Evolutionary conservation across 2,113 vertebrate genomes (phyloP), one percentile per base, ranked within the genome.

Genomic region (Ailuropoda melanoleuca): DNA sequence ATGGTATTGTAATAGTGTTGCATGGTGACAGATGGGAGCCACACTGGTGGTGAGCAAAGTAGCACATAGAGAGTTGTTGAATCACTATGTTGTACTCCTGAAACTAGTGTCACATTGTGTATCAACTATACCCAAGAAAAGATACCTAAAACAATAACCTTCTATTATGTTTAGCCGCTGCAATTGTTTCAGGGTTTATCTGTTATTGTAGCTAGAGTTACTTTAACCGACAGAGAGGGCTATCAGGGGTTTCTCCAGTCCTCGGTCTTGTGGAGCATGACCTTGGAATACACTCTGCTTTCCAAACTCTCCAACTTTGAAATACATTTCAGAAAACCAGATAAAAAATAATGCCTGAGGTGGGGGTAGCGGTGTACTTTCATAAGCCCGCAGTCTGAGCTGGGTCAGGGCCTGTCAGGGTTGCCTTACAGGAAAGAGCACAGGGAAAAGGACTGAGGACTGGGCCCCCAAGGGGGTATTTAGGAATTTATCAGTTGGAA

Each of bases 241-340:
- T 94, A 68, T 39, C 34, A n/a, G 24, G 68, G 55, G 72, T 83
- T 84, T 95, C 75, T 77, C 26, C 48, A 88, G 26, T 72, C 74
- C 87, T 87, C 70, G 83, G 34, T 74, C 43, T 80, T 60, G 58
- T 84, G 55, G 53, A 94, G 9, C 77, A 56, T 77, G 53, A 93
- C 77, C 53, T 92, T 92, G 74, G 66, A 90, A 93, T 88, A 82
- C 14, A 23, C 48, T 90, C 48, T 60, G 50, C 55, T 90, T 92
- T 96, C 66, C 34, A 95, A 96, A 94, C 17, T 39, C 64, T 88
- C 34, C 26, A 83, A 89, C 60, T 93, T 80, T 91, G 96, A 96
- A 89, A 95, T 66, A 43, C 24, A 64, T 95, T 90, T 96, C 60
- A 56, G 66, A 92, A 95, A 95, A 83, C 48, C 37, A 89, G 86